These are phyloP conservation scores for Argyrosomus japonicus DNA, from an alignment of 2,113 vertebrate genomes.

Conservation along the genomic window DNA sequence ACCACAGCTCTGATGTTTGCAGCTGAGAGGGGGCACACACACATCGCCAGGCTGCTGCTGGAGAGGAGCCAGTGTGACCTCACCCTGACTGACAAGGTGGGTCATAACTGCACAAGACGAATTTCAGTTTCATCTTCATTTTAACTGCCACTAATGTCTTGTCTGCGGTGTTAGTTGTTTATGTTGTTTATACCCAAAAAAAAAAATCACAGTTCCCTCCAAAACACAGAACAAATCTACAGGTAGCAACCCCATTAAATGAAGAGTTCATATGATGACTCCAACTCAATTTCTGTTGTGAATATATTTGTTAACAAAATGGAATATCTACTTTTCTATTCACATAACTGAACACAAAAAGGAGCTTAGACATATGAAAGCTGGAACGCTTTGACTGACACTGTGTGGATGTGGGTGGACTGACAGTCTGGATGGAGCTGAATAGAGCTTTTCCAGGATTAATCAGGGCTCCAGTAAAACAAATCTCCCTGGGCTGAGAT, in stretches of 20 bases:
- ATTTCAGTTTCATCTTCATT: background rate
- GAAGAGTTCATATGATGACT: conserved; percentile 4
- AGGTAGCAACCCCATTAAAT: background rate
- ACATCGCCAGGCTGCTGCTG: conserved; percentile 88
- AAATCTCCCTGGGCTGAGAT: conserved; percentile 63
- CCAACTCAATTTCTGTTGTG: conserved; percentile 10
- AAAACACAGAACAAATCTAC: background rate
- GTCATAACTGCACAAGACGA: too few relatives aligned
- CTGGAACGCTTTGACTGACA: conserved; percentile 46
- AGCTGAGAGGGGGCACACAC: conserved; percentile 88
- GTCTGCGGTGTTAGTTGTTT: background rate
- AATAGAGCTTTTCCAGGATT: conserved; percentile 63
- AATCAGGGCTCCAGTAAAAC: conserved; percentile 58
- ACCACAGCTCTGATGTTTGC: conserved; percentile 92
- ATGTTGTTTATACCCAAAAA: background rate
- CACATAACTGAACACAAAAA: conserved; percentile 46
- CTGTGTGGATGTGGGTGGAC: conserved; percentile 60
- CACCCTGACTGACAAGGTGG: conserved; percentile 86
- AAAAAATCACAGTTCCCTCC: background rate
- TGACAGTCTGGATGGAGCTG: conserved; percentile 43
- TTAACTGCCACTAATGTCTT: background rate
- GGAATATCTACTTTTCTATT: conserved; percentile 33
- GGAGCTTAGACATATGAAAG: conserved; percentile 49
- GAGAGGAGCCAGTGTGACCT: conserved; percentile 86
- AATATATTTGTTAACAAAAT: conserved; percentile 28